These are phyloP conservation scores for Alligator sinensis DNA, from an alignment of 2,113 vertebrate genomes.

Conservation along the genomic window DNA sequence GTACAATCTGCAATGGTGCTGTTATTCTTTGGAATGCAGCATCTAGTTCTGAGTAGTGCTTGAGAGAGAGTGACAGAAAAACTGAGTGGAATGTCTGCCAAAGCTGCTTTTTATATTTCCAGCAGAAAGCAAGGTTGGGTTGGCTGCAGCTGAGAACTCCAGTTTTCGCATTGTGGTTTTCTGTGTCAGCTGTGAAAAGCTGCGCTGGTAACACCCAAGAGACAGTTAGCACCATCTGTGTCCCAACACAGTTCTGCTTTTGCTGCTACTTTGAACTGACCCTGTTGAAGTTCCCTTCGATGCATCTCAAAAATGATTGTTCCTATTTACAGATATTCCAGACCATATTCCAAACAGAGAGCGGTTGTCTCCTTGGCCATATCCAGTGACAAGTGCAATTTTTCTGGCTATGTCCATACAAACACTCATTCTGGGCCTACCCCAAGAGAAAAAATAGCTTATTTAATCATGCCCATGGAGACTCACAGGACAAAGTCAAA, in stretches of 20 bases:
- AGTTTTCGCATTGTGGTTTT: rapidly evolving
- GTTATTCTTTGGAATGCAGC: background rate
- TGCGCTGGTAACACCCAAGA: background rate
- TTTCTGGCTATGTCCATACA: background rate
- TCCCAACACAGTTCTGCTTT: background rate
- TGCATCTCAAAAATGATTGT: background rate
- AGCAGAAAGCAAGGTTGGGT: background rate
- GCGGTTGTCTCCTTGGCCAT: background rate
- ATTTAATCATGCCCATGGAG: background rate
- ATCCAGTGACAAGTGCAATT: rapidly evolving
- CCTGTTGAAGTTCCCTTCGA: rapidly evolving
- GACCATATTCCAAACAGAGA: background rate
- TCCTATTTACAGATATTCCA: rapidly evolving
- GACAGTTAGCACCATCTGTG: background rate
- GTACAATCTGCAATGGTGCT: background rate
- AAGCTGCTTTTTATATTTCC: background rate
- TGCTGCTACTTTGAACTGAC: background rate
- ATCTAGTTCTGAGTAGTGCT: rapidly evolving
- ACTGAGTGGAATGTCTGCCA: background rate
- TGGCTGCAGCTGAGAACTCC: rapidly evolving
- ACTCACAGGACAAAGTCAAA: background rate
- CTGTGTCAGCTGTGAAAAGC: rapidly evolving
- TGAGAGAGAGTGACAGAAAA: background rate
- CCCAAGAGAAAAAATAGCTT: background rate
- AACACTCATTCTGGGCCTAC: rapidly evolving